Evolutionary conservation across 2,888 invertebrate genomes (phyloP), one percentile per base, ranked within the genome.

Genomic region (Leucophora obtusa): DNA sequence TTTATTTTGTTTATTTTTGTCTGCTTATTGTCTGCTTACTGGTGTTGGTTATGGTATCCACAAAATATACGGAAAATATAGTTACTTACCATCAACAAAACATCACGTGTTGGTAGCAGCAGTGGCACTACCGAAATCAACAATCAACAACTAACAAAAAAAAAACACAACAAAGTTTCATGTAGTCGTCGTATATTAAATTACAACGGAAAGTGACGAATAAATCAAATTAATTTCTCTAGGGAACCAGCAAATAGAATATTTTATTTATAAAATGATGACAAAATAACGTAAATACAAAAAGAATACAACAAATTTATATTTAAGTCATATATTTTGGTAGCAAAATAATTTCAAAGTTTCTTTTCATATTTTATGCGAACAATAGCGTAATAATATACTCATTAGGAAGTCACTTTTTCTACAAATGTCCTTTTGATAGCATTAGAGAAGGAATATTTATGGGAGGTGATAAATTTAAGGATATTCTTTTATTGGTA

Each of bases 221-320:
- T 84, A 84, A 84, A 84, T 84, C 84, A 84, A 84, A 83, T 82
- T 83, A 84, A 84, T 84, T 83, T 84, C 84, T 84, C 83, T 62
- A 8, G 84, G 82, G 84, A 82, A 53, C 75, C 24, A 53, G 17
- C 24, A 38, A 14, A 38, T 43, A 53, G 35, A 33, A 68, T 47
- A 28, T 53, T 54, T 63, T n/a, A 70, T 58, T 63, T 38, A 56
- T 5, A n/a, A 59, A 43, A 59, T 43, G 28, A 28, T 43, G 38
- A 18, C 43, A 54, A 47, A 47, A 47, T 11, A 11, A 38, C 14
- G 38, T 38, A 11, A 11, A 14, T 47, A 47, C 14, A 47, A 2
- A 38, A 38, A n/a, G 5, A n/a, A 47, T 1, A 43, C 1, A 43
- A 43, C 9, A 43, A 2, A 47, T 47, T 47, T 47, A n/a, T 47